Conservation (phyloP, 2,888 invertebrate species). For the Pristionchus arcanus region DNA sequence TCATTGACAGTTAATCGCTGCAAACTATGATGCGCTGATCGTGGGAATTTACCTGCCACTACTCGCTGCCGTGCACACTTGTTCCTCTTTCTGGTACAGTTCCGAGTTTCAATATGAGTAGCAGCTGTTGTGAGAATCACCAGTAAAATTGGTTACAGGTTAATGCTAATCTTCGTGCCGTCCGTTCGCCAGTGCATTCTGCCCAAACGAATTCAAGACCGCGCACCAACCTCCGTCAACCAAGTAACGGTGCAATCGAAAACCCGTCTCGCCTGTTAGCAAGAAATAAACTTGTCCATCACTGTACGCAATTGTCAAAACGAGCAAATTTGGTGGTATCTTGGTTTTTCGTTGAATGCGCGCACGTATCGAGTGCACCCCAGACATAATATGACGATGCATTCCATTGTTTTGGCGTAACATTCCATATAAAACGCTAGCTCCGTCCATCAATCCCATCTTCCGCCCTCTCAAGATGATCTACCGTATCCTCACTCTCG, state of each 20-base stretch:
- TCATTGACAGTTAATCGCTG: not conserved
- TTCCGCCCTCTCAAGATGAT: not conserved
- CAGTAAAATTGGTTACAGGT: too few species aligned
- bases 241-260: not conserved
- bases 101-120: too few species aligned
- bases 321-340: too few species aligned
- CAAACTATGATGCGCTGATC: not conserved
- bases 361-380: too few species aligned
- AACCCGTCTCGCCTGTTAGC: not conserved
- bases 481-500: conserved; percentile 28
- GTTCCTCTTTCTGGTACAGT: not conserved
- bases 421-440: too few species aligned
- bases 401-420: too few species aligned
- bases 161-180: conserved; percentile 2
- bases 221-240: not conserved
- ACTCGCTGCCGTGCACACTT: not conserved
- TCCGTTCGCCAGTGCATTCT: not conserved
- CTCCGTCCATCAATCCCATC: too few species aligned
- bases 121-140: too few species aligned
- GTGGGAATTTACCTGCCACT: not conserved
- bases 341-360: too few species aligned
- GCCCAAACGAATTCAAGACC: not conserved
- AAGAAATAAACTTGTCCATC: too few species aligned
- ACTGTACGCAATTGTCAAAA: too few species aligned
- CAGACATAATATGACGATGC: too few species aligned